Conservation (phyloP, 2,888 invertebrate species). For the Hypolimnas misippus region DNA sequence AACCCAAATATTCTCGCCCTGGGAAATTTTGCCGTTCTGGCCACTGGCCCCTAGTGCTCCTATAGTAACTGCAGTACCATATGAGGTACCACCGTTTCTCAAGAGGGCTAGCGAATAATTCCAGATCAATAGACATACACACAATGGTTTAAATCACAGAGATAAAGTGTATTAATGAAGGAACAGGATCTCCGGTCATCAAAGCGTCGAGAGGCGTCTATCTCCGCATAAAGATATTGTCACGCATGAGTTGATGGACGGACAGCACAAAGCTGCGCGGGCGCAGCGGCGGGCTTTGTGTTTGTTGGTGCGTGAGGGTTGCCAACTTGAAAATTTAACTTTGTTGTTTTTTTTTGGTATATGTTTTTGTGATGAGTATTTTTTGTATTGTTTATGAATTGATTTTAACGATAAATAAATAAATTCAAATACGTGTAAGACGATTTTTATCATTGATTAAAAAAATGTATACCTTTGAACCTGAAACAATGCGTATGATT, state of each 20-base stretch:
- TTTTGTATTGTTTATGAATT: too few relatives aligned
- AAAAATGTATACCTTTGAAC: too few relatives aligned
- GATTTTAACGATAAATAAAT: too few relatives aligned
- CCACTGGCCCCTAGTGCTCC: too few relatives aligned
- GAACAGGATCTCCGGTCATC: constrained; percentile 32
- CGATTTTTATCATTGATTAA: too few relatives aligned
- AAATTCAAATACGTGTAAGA: too few relatives aligned
- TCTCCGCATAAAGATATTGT: constrained; percentile 42
- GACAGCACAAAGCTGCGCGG: constrained; percentile 44
- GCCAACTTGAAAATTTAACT: neutral
- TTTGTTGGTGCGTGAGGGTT: constrained; percentile 33
- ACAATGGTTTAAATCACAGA: constrained; percentile 21
- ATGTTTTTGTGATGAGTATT: neutral
- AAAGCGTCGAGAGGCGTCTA: too few relatives aligned
- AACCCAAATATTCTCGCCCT: too few relatives aligned
- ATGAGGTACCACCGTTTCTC: too few relatives aligned
- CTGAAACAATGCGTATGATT: too few relatives aligned
- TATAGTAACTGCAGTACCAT: too few relatives aligned
- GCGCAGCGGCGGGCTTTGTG: constrained; percentile 42
- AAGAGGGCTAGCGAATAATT: neutral
- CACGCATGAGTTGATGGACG: constrained; percentile 44
- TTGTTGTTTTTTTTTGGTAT: neutral
- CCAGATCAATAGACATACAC: neutral
- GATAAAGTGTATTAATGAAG: constrained; percentile 24
- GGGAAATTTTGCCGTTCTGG: too few relatives aligned